Evolutionary conservation across 2,113 vertebrate species (phyloP), one percentile per base, ranked within the genome.

Genomic region (Clarias batrachus): DNA sequence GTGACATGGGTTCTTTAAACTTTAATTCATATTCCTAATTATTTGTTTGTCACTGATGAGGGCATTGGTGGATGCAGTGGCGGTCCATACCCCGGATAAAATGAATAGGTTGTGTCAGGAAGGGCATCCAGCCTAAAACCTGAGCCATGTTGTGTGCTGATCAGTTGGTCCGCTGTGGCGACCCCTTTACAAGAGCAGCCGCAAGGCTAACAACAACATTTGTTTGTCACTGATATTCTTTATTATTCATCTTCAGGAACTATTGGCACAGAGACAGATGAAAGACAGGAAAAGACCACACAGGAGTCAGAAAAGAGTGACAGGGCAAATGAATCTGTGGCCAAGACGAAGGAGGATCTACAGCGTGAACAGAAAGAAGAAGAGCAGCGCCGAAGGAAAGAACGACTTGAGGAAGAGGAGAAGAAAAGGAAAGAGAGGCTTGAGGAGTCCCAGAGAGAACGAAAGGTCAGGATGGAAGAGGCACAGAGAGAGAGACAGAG

Each of bases 261-360:
- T 0, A 90, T 91, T 88, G 89, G 48, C 30, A 87, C 94, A 65
- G 94, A 95, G 89, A 92, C 85, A 0, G 93, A 94, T 0, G 95
- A 95, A 89, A 92, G 82, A 73, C 90, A 48, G 65, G 85, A 84
- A 63, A 89, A 76, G 74, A 81, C 59, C 30, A 68, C 48, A 13
- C 83, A 56, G 10, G 89, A 90, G 63, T 57, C 48, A 4, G 88
- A 90, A 23, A 86, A 77, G 78, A 78, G 63, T 63, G 83, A 90
- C 25, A 41, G 74, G 83, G 81, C 66, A 48, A 89, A 90, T 21
- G 91, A 91, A 81, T 66, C 48, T 3, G 37, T 62, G 66, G 21
- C 65, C 48, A 88, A 88, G 63, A 71, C 86, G n/a, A 87, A 84
- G 76, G 94, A 93, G 37, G 88, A 88, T 23, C 27, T 85, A 71